Conservation (phyloP, 2,113 vertebrate genomes). For the Mobula hypostoma region DNA sequence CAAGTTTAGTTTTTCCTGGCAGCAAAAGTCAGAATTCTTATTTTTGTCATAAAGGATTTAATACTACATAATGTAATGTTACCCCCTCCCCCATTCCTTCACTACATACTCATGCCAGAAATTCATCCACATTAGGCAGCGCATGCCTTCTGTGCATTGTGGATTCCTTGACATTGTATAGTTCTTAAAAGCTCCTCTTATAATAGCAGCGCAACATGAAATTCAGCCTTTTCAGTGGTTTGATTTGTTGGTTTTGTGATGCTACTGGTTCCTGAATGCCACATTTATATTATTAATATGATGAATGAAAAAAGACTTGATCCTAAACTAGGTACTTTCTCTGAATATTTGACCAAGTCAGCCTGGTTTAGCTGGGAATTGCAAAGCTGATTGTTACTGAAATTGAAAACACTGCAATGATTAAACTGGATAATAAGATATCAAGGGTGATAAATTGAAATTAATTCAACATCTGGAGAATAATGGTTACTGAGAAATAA, state of each 20-base stretch:
- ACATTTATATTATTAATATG: neutral
- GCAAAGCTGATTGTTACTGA: neutral
- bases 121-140: neutral
- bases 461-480: neutral
- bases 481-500: neutral
- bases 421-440: neutral
- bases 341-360: neutral
- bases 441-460: neutral
- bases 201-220: neutral
- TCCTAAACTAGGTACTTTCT: neutral
- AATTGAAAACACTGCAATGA: neutral
- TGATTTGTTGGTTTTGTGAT: neutral
- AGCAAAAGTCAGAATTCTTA: neutral
- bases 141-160: neutral
- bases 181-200: neutral
- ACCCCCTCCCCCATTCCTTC: neutral
- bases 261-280: neutral
- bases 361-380: neutral
- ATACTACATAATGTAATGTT: no score
- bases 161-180: neutral
- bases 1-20: neutral
- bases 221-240: neutral
- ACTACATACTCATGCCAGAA: neutral
- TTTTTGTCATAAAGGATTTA: neutral
- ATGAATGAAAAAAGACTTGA: neutral